These are phyloP conservation scores for Chionoecetes opilio DNA, from an alignment of 1,140 invertebrate species.

Conservation along the genomic window DNA sequence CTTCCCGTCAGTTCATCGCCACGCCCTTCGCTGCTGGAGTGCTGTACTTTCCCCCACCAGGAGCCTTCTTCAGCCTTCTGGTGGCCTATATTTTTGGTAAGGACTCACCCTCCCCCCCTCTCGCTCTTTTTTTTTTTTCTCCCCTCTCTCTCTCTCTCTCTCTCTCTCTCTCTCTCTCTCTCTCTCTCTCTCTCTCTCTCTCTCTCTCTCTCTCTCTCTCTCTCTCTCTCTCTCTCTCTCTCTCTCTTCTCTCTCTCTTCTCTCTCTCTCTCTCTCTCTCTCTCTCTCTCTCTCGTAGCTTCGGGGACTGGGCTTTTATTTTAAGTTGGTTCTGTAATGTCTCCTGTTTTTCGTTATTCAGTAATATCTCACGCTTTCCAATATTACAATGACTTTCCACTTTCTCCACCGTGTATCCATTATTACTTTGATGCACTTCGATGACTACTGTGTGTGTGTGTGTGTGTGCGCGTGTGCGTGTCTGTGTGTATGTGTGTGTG, in stretches of 20 bases:
- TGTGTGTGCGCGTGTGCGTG: too few relatives aligned
- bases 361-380: too few relatives aligned
- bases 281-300: too few relatives aligned
- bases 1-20: constrained; percentile 88
- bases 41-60: constrained; percentile 91
- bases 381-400: too few relatives aligned
- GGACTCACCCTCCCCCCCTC: constrained; percentile 70
- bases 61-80: constrained; percentile 93
- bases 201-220: background rate
- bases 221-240: constrained; percentile 42
- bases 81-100: constrained; percentile 94
- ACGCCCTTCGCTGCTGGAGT: constrained; percentile 95
- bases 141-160: background rate
- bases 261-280: too few relatives aligned
- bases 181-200: background rate
- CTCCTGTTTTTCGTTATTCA: too few relatives aligned
- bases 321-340: too few relatives aligned
- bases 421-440: too few relatives aligned
- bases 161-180: background rate
- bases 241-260: background rate
- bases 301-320: too few relatives aligned
- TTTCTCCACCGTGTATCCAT: too few relatives aligned
- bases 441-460: too few relatives aligned
- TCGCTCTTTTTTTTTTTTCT: background rate
- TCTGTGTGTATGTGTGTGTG: too few relatives aligned